These are phyloP conservation scores for Platichthys flesus DNA, from an alignment of 2,113 vertebrate genomes.

Conservation along the genomic window DNA sequence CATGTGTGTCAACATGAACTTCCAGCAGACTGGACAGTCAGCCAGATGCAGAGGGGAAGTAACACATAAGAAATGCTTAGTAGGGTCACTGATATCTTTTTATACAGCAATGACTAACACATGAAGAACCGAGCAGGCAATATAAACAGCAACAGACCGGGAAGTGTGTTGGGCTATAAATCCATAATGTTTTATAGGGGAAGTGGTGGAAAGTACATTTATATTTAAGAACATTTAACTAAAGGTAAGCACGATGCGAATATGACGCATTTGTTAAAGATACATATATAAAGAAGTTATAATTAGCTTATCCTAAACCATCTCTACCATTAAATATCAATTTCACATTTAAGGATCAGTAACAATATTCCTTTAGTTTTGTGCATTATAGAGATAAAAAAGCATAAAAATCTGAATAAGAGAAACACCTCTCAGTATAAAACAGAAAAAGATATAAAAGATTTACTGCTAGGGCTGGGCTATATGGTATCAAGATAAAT, in stretches of 20 bases:
- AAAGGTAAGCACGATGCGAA: not conserved
- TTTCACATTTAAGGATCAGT: no score
- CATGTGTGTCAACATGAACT: not conserved
- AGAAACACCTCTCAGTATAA: no score
- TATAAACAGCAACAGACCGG: no score
- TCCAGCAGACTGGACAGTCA: not conserved
- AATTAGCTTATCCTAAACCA: not conserved
- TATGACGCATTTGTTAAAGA: not conserved
- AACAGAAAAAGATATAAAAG: no score
- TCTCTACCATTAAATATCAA: no score
- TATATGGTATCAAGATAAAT: no score
- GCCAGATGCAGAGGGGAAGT: slow-evolving; percentile 35
- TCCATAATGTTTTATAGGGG: not conserved
- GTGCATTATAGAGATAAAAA: no score
- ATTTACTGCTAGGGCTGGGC: no score
- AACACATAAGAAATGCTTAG: not conserved
- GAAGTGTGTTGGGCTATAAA: not conserved
- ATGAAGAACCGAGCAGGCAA: not conserved
- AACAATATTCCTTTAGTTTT: no score
- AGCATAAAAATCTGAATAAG: no score
- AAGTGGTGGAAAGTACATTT: not conserved
- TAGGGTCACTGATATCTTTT: not conserved
- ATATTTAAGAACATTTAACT: not conserved
- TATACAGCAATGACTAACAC: not conserved
- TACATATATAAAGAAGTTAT: not conserved